Evolutionary conservation across 2,888 invertebrate genomes (phyloP).

Genomic region (Pandemis cinnamomeana): DNA sequence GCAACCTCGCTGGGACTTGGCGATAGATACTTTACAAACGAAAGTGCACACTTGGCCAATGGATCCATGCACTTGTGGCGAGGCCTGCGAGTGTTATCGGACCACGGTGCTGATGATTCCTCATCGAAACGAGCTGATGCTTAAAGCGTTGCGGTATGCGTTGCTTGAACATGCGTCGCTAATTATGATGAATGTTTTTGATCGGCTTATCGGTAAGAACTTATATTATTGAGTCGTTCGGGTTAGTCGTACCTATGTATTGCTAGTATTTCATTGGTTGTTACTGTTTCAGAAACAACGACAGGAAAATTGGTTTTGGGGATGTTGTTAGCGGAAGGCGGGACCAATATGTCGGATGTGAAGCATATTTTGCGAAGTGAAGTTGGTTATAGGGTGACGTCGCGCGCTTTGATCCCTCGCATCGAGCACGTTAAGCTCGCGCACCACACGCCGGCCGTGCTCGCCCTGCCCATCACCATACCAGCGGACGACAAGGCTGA

Average conservation of each 20-base stretch:
- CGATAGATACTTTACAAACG: constrained; percentile 68
- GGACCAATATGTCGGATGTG: constrained; percentile 70
- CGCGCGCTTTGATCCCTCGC: constrained; percentile 60
- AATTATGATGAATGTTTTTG: constrained; percentile 72
- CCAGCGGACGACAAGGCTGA: constrained; percentile 61
- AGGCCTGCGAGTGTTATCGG: constrained; percentile 74
- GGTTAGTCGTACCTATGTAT: background rate
- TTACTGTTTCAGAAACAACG: constrained; percentile 62
- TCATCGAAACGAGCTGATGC: constrained; percentile 74
- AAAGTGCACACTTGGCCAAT: constrained; percentile 69
- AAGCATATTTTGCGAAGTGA: constrained; percentile 67
- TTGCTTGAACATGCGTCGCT: constrained; percentile 71
- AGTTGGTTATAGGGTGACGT: constrained; percentile 62
- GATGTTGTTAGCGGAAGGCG: constrained; percentile 72
- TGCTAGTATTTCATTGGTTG: background rate
- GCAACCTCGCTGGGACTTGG: constrained; percentile 73
- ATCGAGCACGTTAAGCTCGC: constrained; percentile 60
- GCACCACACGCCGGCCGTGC: constrained; percentile 62
- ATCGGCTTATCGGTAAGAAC: constrained; percentile 67
- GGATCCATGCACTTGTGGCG: constrained; percentile 74
- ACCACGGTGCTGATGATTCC: constrained; percentile 69
- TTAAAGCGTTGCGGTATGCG: constrained; percentile 70
- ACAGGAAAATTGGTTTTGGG: constrained; percentile 70
- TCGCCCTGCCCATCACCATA: constrained; percentile 66
- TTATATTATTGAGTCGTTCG: constrained; percentile 1